phyloP scores from a whole-genome alignment of 1,140 invertebrate species.

The Drosophila arawakana region DNA sequence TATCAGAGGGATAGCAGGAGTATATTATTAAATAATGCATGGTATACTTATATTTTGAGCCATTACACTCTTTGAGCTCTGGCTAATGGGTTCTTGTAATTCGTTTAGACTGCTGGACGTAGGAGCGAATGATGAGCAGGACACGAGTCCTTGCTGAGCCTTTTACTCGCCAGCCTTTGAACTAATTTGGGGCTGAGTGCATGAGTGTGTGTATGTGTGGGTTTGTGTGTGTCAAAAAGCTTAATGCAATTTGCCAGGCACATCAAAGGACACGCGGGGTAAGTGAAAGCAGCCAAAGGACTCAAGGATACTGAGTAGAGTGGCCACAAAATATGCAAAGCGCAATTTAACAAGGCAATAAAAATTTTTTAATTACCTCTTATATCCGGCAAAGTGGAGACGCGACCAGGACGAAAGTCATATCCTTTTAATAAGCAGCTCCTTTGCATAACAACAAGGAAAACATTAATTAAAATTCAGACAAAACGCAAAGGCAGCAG shows the following conservation, averaged over 20 bases:
- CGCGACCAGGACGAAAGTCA: slow-evolving; percentile 23
- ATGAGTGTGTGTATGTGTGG: background rate
- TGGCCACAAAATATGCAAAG: slow-evolving; percentile 71
- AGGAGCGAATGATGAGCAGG: slow-evolving; percentile 14
- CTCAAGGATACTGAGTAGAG: slow-evolving; percentile 7
- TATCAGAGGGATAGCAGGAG: slow-evolving; percentile 1
- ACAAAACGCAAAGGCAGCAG: slow-evolving; percentile 45
- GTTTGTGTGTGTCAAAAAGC: slow-evolving; percentile 18
- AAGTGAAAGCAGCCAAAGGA: background rate
- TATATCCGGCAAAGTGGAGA: slow-evolving; percentile 61
- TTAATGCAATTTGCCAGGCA: slow-evolving; percentile 51
- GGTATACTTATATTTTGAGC: slow-evolving; percentile 45
- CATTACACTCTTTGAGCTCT: slow-evolving; percentile 13
- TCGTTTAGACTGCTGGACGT: slow-evolving; percentile 57
- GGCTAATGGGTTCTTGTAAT: slow-evolving; percentile 70
- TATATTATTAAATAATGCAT: slow-evolving; percentile 66
- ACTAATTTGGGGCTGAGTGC: slow-evolving; percentile 58
- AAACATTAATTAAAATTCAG: slow-evolving; percentile 79
- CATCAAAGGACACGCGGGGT: slow-evolving; percentile 43
- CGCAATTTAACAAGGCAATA: slow-evolving; percentile 65
- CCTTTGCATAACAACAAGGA: slow-evolving; percentile 75
- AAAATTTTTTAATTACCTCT: slow-evolving; percentile 77
- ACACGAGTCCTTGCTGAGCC: slow-evolving; percentile 34
- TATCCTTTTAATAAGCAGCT: slow-evolving; percentile 76
- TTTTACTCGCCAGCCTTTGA: slow-evolving; percentile 53